Evolutionary conservation across 2,797 vertebrate species (phyloP).

Genomic region (Platalea minor): DNA sequence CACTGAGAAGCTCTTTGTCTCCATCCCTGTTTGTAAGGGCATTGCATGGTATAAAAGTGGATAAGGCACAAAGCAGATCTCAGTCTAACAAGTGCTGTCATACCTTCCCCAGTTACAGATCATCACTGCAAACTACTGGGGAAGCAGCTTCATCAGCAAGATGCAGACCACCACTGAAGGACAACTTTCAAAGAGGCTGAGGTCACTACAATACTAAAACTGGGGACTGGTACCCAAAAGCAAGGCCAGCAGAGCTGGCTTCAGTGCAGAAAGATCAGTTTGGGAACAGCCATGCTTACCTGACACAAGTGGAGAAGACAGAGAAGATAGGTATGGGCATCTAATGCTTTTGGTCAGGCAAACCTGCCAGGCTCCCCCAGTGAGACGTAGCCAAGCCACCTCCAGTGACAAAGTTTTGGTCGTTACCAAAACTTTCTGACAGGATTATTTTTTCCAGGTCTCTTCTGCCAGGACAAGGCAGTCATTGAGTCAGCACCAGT

Average conservation of each 20-base stretch:
- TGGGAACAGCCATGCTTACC: not conserved
- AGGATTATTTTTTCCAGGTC: not conserved
- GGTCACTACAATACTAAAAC: not conserved
- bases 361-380: not conserved
- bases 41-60: not conserved
- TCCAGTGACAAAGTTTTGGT: not conserved
- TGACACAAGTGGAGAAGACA: not conserved
- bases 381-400: not conserved
- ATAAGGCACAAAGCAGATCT: not conserved
- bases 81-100: not conserved
- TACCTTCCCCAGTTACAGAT: not conserved
- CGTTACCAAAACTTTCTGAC: not conserved
- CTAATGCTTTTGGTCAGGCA: not conserved
- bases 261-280: not conserved
- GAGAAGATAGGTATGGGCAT: not conserved
- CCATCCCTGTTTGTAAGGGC: not conserved
- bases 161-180: not conserved
- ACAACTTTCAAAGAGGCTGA: not conserved
- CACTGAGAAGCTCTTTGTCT: not conserved
- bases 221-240: not conserved
- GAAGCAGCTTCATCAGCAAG: not conserved
- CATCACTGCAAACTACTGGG: not conserved
- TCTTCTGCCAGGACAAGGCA: not conserved
- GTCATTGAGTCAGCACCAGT: not conserved
- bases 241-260: not conserved